Percentiles rank a stretch among this genome's conserved stretches.
These are phyloP conservation scores for Theocolax elegans DNA, from an alignment of 1,140 invertebrate genomes.

Conservation along the genomic window DNA sequence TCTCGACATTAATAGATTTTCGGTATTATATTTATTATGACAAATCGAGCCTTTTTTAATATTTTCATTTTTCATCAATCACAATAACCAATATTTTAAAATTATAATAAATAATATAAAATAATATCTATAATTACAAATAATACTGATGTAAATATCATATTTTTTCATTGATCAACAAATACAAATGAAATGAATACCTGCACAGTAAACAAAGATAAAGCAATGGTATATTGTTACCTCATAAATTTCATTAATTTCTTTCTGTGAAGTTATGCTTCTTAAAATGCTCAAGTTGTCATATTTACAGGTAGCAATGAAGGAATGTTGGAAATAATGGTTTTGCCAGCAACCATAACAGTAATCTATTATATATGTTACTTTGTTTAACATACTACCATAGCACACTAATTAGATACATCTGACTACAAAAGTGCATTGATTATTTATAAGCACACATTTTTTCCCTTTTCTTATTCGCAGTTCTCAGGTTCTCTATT, in stretches of 20 bases:
- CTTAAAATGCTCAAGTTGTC: conserved; percentile 29
- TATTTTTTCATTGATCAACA: no score
- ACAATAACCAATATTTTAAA: no score
- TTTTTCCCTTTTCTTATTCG: conserved; percentile 19
- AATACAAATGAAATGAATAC: no score
- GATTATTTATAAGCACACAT: conserved; percentile 36
- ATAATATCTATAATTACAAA: not conserved
- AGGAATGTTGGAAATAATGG: conserved; percentile 30
- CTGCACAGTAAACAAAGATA: no score
- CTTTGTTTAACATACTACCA: conserved; percentile 12
- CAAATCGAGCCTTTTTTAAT: conserved; percentile 21
- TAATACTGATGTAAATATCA: no score
- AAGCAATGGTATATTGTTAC: no score
- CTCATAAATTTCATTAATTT: no score
- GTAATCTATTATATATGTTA: conserved; percentile 29
- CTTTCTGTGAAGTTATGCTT: no score
- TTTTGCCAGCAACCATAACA: conserved; percentile 42
- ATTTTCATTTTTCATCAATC: not conserved
- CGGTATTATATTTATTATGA: conserved; percentile 9
- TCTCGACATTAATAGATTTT: conserved; percentile 17
- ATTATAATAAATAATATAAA: not conserved
- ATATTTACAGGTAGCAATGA: conserved; percentile 27
- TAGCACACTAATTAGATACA: conserved; percentile 28
- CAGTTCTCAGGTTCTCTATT: conserved; percentile 24
- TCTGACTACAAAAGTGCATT: conserved; percentile 36